Percentiles rank a stretch among this genome's conserved stretches.
phyloP scores from a whole-genome alignment of 2,113 vertebrate genomes.

The Aramus guarauna region DNA sequence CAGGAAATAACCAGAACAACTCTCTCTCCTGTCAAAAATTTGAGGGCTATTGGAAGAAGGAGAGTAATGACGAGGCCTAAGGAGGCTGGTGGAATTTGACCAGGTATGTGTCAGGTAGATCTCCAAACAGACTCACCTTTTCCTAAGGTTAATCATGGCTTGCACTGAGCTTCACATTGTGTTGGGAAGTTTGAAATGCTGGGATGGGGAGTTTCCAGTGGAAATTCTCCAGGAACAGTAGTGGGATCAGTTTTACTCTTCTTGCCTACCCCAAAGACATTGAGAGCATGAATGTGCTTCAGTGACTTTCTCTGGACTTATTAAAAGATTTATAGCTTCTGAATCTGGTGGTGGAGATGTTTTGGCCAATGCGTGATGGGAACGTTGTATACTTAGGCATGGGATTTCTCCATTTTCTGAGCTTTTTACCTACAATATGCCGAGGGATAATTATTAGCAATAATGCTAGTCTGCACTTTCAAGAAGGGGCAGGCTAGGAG shows the following conservation, averaged over 20 bases:
- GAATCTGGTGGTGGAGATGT: neutral
- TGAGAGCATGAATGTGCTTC: neutral
- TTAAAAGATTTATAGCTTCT: neutral
- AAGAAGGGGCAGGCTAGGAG: neutral
- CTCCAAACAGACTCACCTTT: neutral
- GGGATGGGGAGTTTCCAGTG: neutral
- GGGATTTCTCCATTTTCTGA: neutral
- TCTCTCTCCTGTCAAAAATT: neutral
- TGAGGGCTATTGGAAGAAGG: neutral
- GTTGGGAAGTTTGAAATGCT: neutral
- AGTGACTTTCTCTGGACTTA: neutral
- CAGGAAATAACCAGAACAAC: neutral
- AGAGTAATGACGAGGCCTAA: rapidly evolving
- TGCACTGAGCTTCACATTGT: neutral
- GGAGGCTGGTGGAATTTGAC: neutral
- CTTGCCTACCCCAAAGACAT: neutral
- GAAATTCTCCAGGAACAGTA: neutral
- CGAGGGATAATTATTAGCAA: neutral
- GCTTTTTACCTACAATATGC: neutral
- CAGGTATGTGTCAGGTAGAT: neutral
- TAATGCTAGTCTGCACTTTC: neutral
- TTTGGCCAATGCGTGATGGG: neutral
- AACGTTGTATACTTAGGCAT: neutral
- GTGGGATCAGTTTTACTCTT: neutral
- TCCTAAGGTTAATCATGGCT: neutral